These are phyloP conservation scores for Drosophila insularis DNA, from an alignment of 1,140 invertebrate genomes.

Conservation along the genomic window DNA sequence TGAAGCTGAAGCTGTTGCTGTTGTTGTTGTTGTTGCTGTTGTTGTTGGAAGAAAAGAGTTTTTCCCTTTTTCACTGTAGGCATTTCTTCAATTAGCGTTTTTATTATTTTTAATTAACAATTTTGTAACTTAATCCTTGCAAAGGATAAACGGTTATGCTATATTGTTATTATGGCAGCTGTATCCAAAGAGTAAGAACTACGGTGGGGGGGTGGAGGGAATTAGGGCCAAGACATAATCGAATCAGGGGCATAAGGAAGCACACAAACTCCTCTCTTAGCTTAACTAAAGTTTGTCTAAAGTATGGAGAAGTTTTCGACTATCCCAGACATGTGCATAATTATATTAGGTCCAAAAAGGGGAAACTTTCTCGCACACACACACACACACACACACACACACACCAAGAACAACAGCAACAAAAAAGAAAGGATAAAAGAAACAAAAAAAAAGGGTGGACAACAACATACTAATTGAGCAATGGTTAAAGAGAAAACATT, in stretches of 20 bases:
- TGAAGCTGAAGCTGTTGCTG: background rate
- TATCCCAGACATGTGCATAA: conserved; percentile 71
- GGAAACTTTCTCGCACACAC: background rate
- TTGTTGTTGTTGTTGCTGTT: background rate
- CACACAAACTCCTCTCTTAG: conserved; percentile 20
- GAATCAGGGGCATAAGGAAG: conserved; percentile 53
- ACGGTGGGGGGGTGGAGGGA: background rate
- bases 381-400: background rate
- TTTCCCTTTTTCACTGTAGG: conserved; percentile 46
- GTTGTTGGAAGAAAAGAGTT: conserved; percentile 10
- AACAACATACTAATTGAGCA: conserved; percentile 45
- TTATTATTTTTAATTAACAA: conserved; percentile 81
- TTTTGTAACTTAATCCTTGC: conserved; percentile 75
- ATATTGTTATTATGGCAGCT: conserved; percentile 3
- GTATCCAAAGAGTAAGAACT: background rate
- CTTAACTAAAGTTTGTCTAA: conserved; percentile 71
- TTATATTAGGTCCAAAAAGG: conserved; percentile 46
- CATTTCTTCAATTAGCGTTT: conserved; percentile 78
- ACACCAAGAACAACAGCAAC: background rate
- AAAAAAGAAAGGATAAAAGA: background rate
- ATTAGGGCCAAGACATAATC: conserved; percentile 52
- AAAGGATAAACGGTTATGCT: conserved; percentile 15
- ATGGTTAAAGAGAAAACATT: conserved; percentile 57
- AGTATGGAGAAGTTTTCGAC: conserved; percentile 47
- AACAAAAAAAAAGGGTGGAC: conserved; percentile 55